Evolutionary conservation across 2,888 invertebrate genomes (phyloP).

Genomic region (Caenorhabditis sp.): DNA sequence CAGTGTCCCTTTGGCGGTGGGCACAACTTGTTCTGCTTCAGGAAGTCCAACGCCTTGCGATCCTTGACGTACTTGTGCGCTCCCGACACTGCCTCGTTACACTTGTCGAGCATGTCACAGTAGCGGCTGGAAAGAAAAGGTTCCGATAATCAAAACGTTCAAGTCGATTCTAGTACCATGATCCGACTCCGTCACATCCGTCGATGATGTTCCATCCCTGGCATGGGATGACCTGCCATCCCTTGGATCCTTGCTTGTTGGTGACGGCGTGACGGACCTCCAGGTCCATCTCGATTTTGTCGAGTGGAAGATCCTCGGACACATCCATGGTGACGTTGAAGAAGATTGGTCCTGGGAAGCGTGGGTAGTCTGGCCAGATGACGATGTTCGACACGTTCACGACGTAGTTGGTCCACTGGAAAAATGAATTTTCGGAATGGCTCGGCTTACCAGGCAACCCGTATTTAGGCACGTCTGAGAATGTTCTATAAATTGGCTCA

Average conservation of each 20-base stretch:
- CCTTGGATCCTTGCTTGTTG: conserved; percentile 81
- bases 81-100: conserved; percentile 82
- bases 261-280: conserved; percentile 83
- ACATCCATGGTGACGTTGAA: conserved; percentile 83
- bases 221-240: conserved; percentile 83
- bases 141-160: not conserved
- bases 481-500: too few relatives aligned
- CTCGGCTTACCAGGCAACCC: too few relatives aligned
- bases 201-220: conserved; percentile 83
- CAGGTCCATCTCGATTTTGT: conserved; percentile 83
- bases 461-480: too few relatives aligned
- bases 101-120: conserved; percentile 83
- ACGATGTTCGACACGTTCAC: conserved; percentile 83
- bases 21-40: conserved; percentile 78
- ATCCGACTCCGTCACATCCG: conserved; percentile 83
- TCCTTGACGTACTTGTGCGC: conserved; percentile 83
- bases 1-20: conserved; percentile 81
- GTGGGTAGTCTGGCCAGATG: conserved; percentile 83
- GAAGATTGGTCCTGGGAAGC: conserved; percentile 83
- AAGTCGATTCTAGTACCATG: conserved; percentile 73
- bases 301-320: conserved; percentile 80
- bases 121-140: conserved; percentile 76
- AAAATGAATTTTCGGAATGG: not conserved
- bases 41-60: conserved; percentile 79
- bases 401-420: conserved; percentile 83